Percentiles rank a stretch among this genome's conserved stretches.
phyloP scores from a whole-genome alignment of 2,113 vertebrate species.

The Podarcis muralis region DNA sequence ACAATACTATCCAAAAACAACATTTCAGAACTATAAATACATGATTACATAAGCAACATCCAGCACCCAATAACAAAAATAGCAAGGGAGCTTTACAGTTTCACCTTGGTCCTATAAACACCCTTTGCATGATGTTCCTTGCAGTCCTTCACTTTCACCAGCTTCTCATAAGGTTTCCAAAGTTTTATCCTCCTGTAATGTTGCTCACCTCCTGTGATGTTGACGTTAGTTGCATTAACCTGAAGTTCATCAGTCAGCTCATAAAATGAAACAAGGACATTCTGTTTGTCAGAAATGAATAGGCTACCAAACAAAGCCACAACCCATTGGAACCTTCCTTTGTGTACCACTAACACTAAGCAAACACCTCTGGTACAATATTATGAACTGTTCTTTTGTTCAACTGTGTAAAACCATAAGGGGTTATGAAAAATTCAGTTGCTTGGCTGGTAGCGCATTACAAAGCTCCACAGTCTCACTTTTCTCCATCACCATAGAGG shows the following conservation, averaged over 20 bases:
- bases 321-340: neutral
- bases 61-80: too few relatives aligned
- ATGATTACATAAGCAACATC: too few relatives aligned
- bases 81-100: too few relatives aligned
- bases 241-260: neutral
- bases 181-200: too few relatives aligned
- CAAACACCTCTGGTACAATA: slow-evolving; percentile 9
- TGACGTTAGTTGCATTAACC: neutral
- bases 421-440: slow-evolving; percentile 27
- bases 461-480: slow-evolving; percentile 10
- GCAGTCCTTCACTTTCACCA: too few relatives aligned
- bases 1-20: too few relatives aligned
- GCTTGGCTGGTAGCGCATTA: slow-evolving; percentile 1
- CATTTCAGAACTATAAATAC: too few relatives aligned
- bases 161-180: too few relatives aligned
- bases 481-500: neutral
- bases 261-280: slow-evolving; percentile 9
- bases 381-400: slow-evolving; percentile 25
- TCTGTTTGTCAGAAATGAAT: neutral
- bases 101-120: too few relatives aligned
- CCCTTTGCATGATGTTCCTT: too few relatives aligned
- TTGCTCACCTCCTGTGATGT: too few relatives aligned
- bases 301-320: neutral
- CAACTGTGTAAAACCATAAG: neutral
- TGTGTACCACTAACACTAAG: neutral